phyloP scores from a whole-genome alignment of 2,888 invertebrate genomes.

The Euplagia quadripunctaria region DNA sequence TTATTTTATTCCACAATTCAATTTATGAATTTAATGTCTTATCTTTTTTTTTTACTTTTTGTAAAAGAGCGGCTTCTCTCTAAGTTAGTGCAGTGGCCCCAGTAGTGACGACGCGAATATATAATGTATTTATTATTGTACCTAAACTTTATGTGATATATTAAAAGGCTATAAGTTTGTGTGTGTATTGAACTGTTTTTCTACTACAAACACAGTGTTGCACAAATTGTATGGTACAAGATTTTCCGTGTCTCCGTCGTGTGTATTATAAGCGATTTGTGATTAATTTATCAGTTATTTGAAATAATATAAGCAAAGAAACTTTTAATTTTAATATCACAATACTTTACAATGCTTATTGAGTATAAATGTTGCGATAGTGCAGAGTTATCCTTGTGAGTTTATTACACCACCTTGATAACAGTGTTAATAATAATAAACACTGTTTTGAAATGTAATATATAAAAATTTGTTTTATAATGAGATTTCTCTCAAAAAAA shows the following conservation, averaged over 20 bases:
- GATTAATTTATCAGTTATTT: slow-evolving; percentile 33
- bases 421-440: background rate
- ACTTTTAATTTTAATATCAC: slow-evolving; percentile 24
- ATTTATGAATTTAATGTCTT: slow-evolving; percentile 51
- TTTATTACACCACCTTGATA: background rate
- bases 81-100: slow-evolving; percentile 65
- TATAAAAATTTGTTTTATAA: too few species aligned
- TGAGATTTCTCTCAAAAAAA: too few species aligned
- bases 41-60: slow-evolving; percentile 52
- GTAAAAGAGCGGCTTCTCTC: slow-evolving; percentile 62
- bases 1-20: slow-evolving; percentile 57
- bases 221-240: slow-evolving; percentile 44
- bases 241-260: slow-evolving; percentile 28
- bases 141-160: slow-evolving; percentile 79
- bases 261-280: slow-evolving; percentile 47
- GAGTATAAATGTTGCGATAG: slow-evolving; percentile 33
- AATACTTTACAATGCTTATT: slow-evolving; percentile 26
- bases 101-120: slow-evolving; percentile 61
- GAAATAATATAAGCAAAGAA: slow-evolving; percentile 24
- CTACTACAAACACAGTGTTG: slow-evolving; percentile 54
- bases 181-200: slow-evolving; percentile 60
- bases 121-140: slow-evolving; percentile 72
- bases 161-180: slow-evolving; percentile 75
- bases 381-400: slow-evolving; percentile 34
- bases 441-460: background rate